Evolutionary conservation across 2,113 vertebrate species (phyloP), one percentile per base, ranked within the genome.

Genomic region (Terrapene triunguis): DNA sequence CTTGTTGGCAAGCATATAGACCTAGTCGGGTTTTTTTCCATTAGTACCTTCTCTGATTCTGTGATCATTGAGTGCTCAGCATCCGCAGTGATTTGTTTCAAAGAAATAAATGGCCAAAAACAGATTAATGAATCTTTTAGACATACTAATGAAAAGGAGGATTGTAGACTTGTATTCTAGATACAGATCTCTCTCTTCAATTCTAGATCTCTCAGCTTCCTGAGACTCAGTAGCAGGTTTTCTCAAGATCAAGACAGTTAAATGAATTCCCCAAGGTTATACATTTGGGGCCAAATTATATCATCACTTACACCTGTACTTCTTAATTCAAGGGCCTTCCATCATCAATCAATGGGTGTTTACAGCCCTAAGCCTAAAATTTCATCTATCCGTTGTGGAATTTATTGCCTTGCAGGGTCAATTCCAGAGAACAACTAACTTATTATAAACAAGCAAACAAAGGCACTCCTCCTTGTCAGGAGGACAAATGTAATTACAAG

Each of bases 51-150:
- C 74, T 47, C 35, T 38, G 65, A 21, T n/a, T 65, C 17, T 21
- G 85, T 48, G 47, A 59, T 72, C n/a, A 72, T 85, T 62, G 9
- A 81, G 38, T 21, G 7, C 76, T 81, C 21, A 47, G 14, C 25
- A 78, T 42, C 48, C 29, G 42, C 24, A 72, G 84, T 80, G 32
- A 86, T 82, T 38, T 85, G 38, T 54, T 81, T 84, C 84, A 91
- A 57, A 86, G 62, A 85, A 91, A 91, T 80, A 91, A 81, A 82
- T 74, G 62, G 82, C 42, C 81, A 6, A 51, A 81, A 86, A 76
- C 24, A 57, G 62, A 80, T 86, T 74, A 86, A 86, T 82, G 76
- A 50, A 48, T n/a, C 47, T 55, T 50, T 55, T 62, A 72, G 78
- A 86, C 51, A 87, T 35, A 42, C 62, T 86, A 82, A 59, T 91